Base-by-base conservation (phyloP, 2,888 invertebrate genomes). In the Scotopteryx bipunctaria region DNA sequence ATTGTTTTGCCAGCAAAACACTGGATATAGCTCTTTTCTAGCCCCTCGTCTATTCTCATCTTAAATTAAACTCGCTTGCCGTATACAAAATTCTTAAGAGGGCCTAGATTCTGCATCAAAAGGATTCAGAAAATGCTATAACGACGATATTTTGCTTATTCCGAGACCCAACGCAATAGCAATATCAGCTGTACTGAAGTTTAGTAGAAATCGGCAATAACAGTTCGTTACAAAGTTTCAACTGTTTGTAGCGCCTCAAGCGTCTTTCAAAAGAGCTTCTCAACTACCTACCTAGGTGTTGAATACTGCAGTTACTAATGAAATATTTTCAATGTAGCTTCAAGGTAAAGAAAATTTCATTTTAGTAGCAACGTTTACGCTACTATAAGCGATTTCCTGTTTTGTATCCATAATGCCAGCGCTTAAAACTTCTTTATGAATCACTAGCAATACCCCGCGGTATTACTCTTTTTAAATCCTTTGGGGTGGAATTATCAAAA, bases 241-340 rank as follows among this genome's bases (percentile, higher is more conserved):
- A 37, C 44, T 14, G 5, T 9, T 27, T 11, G 1, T 29, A 42
- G n/a, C 19, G 8, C 15, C 14, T 15, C 25, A 23, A 27, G 17
- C 19, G 9, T 43, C 11, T 36, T 31, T 21, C 3, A 21, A 17
- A 40, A 19, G 14, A 9, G 32, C 6, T 33, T 33, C 33, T 25
- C n/a, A 37, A 14, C 40, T 47, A n/a, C n/a, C n/a, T n/a, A 3
- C 13, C 3, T 17, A 25, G 9, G 6, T 29, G 36, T 36, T 42
- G 48, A 48, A 42, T 41, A 25, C 38, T 21, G 37, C 37, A 32
- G 37, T 46, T 32, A 17, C 37, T 38, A 32, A 43, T 49, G 42
- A 49, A 43, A 43, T 32, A 32, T 16, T 43, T 36, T 36, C 27
- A 41, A 35, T 41, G 33, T 15, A 40, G 38, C 17, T 47, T 32